A percentile compares a stretch with the other conserved stretches of the same genome.
Evolutionary conservation across 2,888 invertebrate genomes (phyloP).

Genomic region (Formica aserva): DNA sequence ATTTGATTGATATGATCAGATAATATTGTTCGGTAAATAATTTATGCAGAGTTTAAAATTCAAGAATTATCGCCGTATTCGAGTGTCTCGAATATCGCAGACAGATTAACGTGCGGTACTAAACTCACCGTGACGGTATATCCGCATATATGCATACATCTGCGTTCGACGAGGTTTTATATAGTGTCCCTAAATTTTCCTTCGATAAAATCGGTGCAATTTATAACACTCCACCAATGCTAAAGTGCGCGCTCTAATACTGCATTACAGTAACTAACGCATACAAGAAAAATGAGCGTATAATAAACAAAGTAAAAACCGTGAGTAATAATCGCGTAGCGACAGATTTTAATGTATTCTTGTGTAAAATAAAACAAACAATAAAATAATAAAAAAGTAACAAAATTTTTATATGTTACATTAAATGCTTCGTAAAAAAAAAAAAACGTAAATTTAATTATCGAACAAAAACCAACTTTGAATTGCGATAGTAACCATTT

Average conservation of each 20-base stretch:
- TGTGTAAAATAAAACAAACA: neutral
- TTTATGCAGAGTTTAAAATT: neutral
- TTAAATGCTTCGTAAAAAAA: neutral
- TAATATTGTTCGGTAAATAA: neutral
- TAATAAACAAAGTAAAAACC: conserved; percentile 19
- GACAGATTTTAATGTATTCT: neutral
- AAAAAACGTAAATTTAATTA: neutral
- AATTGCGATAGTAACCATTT: neutral
- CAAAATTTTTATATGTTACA: neutral
- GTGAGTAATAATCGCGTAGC: neutral
- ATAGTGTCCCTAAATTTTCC: conserved; percentile 77
- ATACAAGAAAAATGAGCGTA: conserved; percentile 30
- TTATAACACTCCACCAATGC: conserved; percentile 63
- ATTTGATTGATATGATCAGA: neutral
- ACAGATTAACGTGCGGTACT: conserved; percentile 34
- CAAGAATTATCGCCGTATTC: neutral
- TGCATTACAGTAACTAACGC: conserved; percentile 41
- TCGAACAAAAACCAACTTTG: neutral
- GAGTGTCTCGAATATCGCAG: conserved; percentile 8
- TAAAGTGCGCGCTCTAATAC: conserved; percentile 65
- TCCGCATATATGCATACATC: conserved; percentile 63
- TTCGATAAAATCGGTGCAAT: conserved; percentile 79
- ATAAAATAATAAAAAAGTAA: neutral
- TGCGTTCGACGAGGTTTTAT: conserved; percentile 73
- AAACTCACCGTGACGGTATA: conserved; percentile 35